Base-by-base conservation (phyloP, 2,888 invertebrate species). In the Athripsodes cinereus region DNA sequence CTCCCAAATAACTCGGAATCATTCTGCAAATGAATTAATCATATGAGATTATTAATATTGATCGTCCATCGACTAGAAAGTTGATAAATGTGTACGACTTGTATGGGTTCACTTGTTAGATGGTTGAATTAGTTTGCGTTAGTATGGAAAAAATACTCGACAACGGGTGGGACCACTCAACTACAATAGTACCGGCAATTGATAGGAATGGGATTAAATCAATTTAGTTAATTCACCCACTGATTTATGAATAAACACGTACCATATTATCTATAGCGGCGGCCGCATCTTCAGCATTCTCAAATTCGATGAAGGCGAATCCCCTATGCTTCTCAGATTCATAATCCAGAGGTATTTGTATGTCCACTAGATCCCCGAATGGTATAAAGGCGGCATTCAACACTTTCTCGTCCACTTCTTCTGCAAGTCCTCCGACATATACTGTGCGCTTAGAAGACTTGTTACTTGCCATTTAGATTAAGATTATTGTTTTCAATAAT, bases 181-280 rank as follows among this genome's bases (percentile, higher is more conserved):
- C 10, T 26, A 26, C 10, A n/a, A 26, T 26, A 26, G 26, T 26
- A 26, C 26, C n/a, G 10, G 26, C 26, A 26, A 26, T 6, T n/a
- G n/a, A n/a, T n/a, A n/a, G n/a, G n/a, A n/a, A n/a, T n/a, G n/a
- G n/a, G n/a, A n/a, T n/a, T n/a, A n/a, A n/a, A n/a, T n/a, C n/a
- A n/a, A n/a, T n/a, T n/a, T n/a, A n/a, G n/a, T n/a, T n/a, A n/a
- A n/a, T n/a, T n/a, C n/a, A n/a, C n/a, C n/a, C 26, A 40, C 16
- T 8, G 40, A 40, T 8, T 40, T 40, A 18, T 16, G 13, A 13
- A 40, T 26, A 26, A 26, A 40, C 2, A 40, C 16, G 13, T n/a
- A 94, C 94, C 98, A 99, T 97, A 69, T 99, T 99, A 74, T 99
- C 98, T 67, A 99, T 97, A 50, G 98, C 97, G 31, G 96, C 92